Conservation (phyloP, 2,113 vertebrate genomes). For the Uria lomvia region DNA sequence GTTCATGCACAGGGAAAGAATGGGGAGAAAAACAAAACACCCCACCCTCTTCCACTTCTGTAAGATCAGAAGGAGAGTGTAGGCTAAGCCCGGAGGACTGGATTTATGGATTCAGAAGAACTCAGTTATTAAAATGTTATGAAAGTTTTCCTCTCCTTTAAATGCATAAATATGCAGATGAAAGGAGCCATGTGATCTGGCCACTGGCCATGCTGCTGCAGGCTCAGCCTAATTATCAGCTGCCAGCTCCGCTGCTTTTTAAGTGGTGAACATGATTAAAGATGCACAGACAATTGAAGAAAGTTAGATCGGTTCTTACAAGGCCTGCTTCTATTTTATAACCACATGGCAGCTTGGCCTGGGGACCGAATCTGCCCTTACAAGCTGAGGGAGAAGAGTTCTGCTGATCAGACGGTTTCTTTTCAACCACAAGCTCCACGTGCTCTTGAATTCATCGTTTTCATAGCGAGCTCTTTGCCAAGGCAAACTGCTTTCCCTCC, state of each 20-base stretch:
- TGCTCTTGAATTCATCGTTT: slow-evolving; percentile 13
- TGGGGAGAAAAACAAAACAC: slow-evolving; percentile 25
- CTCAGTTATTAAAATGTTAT: slow-evolving; percentile 63
- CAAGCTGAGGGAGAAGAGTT: slow-evolving; percentile 20
- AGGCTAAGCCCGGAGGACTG: slow-evolving; percentile 54
- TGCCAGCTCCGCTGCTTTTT: slow-evolving; percentile 57
- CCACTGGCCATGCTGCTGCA: slow-evolving; percentile 57
- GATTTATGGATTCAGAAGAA: slow-evolving; percentile 62
- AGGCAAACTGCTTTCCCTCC: background rate
- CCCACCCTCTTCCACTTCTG: slow-evolving; percentile 42
- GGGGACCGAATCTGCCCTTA: slow-evolving; percentile 39
- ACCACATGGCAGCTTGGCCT: slow-evolving; percentile 53
- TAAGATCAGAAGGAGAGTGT: slow-evolving; percentile 59
- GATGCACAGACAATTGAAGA: slow-evolving; percentile 50
- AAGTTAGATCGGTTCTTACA: slow-evolving; percentile 39
- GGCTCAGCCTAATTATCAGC: slow-evolving; percentile 63
- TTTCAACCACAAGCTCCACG: slow-evolving; percentile 1
- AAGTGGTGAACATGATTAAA: slow-evolving; percentile 67
- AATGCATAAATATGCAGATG: slow-evolving; percentile 68
- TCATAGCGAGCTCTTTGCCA: background rate
- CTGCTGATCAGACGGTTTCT: slow-evolving; percentile 30
- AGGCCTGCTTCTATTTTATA: slow-evolving; percentile 54
- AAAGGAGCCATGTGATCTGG: slow-evolving; percentile 63
- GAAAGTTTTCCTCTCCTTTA: slow-evolving; percentile 64
- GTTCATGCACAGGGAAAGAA: slow-evolving; percentile 18